These are phyloP conservation scores for Sphinx pinastri DNA, from an alignment of 2,888 invertebrate genomes.

Conservation along the genomic window DNA sequence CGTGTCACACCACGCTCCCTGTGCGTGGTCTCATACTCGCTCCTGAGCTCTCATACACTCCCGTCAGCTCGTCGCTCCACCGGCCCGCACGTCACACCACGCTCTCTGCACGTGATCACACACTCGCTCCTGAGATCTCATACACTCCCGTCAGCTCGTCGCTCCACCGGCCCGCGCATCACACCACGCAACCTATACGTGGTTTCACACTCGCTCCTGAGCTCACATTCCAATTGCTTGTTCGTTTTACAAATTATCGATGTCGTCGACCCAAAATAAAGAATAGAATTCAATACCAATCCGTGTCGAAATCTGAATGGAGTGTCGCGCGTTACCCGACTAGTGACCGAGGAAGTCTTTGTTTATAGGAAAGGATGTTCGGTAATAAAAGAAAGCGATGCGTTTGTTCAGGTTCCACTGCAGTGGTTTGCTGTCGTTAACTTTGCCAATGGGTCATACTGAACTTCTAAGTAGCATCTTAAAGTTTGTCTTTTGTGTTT, in stretches of 20 bases:
- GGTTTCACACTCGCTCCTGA: too few relatives aligned
- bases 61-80: too few relatives aligned
- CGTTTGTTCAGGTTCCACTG: slow-evolving; percentile 4
- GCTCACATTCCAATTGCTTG: not conserved
- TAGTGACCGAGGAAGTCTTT: slow-evolving; percentile 20
- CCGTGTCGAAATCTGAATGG: slow-evolving; percentile 22
- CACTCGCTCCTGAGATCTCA: not conserved
- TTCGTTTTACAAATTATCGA: not conserved
- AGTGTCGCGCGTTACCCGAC: not conserved
- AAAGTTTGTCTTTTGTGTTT: slow-evolving; percentile 17
- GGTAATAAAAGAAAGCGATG: slow-evolving; percentile 10
- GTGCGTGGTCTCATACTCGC: not conserved
- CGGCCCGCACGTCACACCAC: too few relatives aligned
- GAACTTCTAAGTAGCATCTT: slow-evolving; percentile 10
- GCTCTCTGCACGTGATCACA: not conserved
- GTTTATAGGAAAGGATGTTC: slow-evolving; percentile 8
- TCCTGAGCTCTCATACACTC: slow-evolving; percentile 18
- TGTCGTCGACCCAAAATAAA: slow-evolving; percentile 15
- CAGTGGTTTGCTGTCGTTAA: slow-evolving; percentile 13
- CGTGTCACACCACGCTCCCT: not conserved
- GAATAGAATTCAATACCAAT: not conserved
- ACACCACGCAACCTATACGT: too few relatives aligned
- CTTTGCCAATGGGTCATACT: slow-evolving; percentile 11
- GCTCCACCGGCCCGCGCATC: too few relatives aligned
- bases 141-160: too few relatives aligned